Base-by-base conservation (phyloP, 2,113 vertebrate genomes). In the Gnathonemus echidnorhynchus region DNA sequence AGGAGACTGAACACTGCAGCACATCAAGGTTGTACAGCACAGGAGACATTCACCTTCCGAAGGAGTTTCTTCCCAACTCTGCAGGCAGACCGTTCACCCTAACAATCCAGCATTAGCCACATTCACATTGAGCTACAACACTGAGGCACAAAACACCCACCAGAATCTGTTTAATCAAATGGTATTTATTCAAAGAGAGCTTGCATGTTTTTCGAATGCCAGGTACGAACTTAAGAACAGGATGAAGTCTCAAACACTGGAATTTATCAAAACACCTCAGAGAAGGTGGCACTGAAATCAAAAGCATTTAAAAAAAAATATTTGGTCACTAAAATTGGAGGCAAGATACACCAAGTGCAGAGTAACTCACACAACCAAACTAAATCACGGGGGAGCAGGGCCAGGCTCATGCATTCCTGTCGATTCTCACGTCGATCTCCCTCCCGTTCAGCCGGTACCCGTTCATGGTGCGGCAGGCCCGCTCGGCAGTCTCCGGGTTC, bases 341-440 rank as follows among this genome's bases (percentile, higher is more conserved):
- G 66, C 62, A 92, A 88, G 80, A 80, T 56, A 94, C 92, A 94
- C 94, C 91, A 94, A 94, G 48, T 90, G 88, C 31, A 93, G 85
- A 86, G 66, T 52, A 66, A 66, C 86, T 88, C 91, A 84, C 49
- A 94, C 87, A 15, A 66, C 92, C 90, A 95, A 31, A 42, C 92
- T 94, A 93, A 94, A 77, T 90, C 92, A 87, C 86, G 27, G 88
- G 39, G 88, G n/a, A 24, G 86, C 45, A 86, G 77, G 62, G 85
- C 50, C 56, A 91, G 83, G 88, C 48, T 96, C 97, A 99, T 91
- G 98, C 98, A 48, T 99, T 99, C 89, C 98, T 97, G 91, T 99
- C 98, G 21, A 99, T 97, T 91, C 98, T 96, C 87, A 99, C 98
- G 7, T 99, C 98, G 10, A 99, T 99, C 95, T 99, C 98, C 91